These are phyloP conservation scores for Drosophila sproati DNA, from an alignment of 1,140 invertebrate genomes.

Conservation along the genomic window DNA sequence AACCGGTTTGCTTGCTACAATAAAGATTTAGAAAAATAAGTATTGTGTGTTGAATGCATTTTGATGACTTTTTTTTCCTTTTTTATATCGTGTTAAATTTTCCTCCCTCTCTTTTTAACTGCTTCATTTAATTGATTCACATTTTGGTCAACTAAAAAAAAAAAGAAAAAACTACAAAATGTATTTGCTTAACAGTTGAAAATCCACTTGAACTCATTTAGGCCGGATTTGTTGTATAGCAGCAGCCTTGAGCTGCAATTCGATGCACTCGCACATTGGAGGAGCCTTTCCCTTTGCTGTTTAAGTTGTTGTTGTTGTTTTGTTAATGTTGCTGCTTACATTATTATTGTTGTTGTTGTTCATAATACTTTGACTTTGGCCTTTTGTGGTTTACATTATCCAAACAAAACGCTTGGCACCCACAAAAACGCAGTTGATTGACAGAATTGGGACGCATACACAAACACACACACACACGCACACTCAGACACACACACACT, in stretches of 20 bases:
- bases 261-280: constrained; percentile 50
- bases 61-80: constrained; percentile 26
- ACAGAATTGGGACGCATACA: constrained; percentile 75
- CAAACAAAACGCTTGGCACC: constrained; percentile 82
- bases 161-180: not conserved
- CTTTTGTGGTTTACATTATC: constrained; percentile 79
- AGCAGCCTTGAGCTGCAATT: constrained; percentile 49
- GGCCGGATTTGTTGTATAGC: not conserved
- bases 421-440: constrained; percentile 81
- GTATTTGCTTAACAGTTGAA: not conserved
- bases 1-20: no score
- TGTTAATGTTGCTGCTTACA: constrained; percentile 15
- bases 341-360: constrained; percentile 41
- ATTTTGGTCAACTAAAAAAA: not conserved
- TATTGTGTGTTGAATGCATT: constrained; percentile 18
- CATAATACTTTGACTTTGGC: constrained; percentile 80
- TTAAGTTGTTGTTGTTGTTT: constrained; percentile 1
- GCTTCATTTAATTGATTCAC: constrained; percentile 6
- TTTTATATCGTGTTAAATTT: constrained; percentile 17
- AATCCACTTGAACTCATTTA: constrained; percentile 54
- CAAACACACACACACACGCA: constrained; percentile 45
- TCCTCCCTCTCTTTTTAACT: not conserved
- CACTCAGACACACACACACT: not conserved
- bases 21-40: not conserved
- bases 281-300: constrained; percentile 54